Evolutionary conservation across 2,113 vertebrate species (phyloP), one percentile per base, ranked within the genome.

Genomic region (Porphyrio hochstetteri): DNA sequence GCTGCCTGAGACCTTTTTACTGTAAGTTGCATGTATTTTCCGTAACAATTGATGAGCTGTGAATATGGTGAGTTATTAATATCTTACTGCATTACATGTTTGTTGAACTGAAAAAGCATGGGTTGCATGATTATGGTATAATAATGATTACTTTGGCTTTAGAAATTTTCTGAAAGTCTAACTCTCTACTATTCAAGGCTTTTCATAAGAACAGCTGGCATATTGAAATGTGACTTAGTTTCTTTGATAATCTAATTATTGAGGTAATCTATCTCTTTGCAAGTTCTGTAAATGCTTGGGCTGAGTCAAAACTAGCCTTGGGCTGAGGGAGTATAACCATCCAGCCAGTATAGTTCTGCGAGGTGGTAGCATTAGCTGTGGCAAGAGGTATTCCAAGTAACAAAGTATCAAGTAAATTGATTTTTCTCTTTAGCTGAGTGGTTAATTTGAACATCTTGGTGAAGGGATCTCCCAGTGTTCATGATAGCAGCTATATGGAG

Each of bases 11-110:
- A 60, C 52, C 77, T 63, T 92, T 92, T 57, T 60, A 80, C 46
- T 78, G 75, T 95, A 93, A 93, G 95, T 96, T 65, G n/a, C 16
- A 2, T 36, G 5, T 67, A 16, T 92, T 90, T 90, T 77, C 16
- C 16, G 17, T 81, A 70, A 12, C 21, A 60, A 6, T 20, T 59
- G 67, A 36, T 82, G 13, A 28, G 11, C 29, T 33, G n/a, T 29
- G 40, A 64, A 7, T 57, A 15, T 46, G 6, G 38, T 85, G 6
- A 1, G 6, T 68, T 91, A 18, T 59, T 82, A 2, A 1, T n/a
- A 5, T 46, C 23, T 11, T 50, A 79, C 71, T 42, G 5, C 8
- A 6, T 29, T 63, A 38, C 10, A 2, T 60, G 29, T 55, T 88
- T 56, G 12, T 60, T 35, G 44, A 23, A 17, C n/a, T 63, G 71